Percentiles rank a stretch among this genome's conserved stretches.
These are phyloP conservation scores for Cynopterus sphinx DNA, from an alignment of 2,797 vertebrate genomes.

Conservation along the genomic window DNA sequence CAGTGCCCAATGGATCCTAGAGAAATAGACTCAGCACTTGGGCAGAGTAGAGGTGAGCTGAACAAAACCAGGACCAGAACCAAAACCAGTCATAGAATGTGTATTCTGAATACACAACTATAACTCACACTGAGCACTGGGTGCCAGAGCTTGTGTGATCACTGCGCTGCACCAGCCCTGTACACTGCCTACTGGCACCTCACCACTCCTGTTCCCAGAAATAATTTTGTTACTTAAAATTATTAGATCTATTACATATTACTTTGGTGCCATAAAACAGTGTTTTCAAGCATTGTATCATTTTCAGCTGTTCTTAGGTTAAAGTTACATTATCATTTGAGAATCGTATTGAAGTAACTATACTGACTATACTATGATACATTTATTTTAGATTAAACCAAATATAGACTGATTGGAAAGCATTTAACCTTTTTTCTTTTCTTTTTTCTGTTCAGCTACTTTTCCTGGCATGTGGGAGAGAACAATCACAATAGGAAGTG, in stretches of 20 bases:
- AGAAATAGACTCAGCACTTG: neutral
- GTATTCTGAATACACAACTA: neutral
- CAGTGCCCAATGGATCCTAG: neutral
- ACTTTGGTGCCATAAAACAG: neutral
- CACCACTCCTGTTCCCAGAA: neutral
- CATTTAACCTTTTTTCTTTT: constrained; percentile 62
- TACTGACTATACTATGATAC: neutral
- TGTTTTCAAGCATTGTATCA: neutral
- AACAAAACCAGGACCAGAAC: neutral
- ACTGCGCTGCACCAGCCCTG: accelerated
- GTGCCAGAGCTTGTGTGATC: neutral
- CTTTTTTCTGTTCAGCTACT: constrained; percentile 86
- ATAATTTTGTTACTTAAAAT: neutral
- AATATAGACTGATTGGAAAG: constrained; percentile 29
- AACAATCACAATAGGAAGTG: constrained; percentile 95
- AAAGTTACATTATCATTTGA: neutral
- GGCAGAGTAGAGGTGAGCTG: neutral
- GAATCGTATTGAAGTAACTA: neutral
- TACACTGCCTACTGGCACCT: accelerated
- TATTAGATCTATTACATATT: neutral
- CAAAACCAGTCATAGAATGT: neutral
- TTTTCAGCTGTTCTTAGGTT: neutral
- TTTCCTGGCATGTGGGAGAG: constrained; percentile 98
- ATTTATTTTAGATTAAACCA: constrained; percentile 20
- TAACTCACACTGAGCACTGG: accelerated